Conservation (phyloP, 2,888 invertebrate genomes). For the Hipparchia semele region DNA sequence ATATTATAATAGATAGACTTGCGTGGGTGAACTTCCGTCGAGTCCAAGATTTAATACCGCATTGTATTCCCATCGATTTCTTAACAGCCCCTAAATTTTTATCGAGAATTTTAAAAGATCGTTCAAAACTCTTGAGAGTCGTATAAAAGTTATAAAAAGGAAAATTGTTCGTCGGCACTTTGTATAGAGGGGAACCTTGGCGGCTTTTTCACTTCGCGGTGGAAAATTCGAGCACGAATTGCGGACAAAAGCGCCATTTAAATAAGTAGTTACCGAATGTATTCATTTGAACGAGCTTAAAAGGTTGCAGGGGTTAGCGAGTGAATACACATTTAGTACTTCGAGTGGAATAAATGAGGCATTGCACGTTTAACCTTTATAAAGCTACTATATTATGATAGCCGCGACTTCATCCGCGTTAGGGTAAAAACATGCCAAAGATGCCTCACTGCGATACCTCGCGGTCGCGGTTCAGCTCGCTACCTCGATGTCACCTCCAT, state of each 20-base stretch:
- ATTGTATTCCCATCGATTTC: not conserved
- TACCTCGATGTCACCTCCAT: too few relatives aligned
- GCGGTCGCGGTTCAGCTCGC: too few relatives aligned
- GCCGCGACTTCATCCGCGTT: too few relatives aligned
- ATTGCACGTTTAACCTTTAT: constrained; percentile 4
- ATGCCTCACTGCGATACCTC: too few relatives aligned
- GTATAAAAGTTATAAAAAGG: constrained; percentile 28
- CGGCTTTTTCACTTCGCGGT: constrained; percentile 31
- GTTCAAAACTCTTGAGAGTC: constrained; percentile 19
- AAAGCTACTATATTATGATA: not conserved
- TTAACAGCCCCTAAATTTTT: not conserved
- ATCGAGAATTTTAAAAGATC: constrained; percentile 2
- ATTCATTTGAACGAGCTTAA: constrained; percentile 15
- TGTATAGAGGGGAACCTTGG: constrained; percentile 22
- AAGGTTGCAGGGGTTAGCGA: constrained; percentile 11
- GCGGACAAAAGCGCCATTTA: constrained; percentile 34
- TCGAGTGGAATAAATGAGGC: constrained; percentile 13
- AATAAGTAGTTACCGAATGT: constrained; percentile 36
- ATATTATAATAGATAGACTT: too few relatives aligned
- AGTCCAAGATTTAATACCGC: not conserved
- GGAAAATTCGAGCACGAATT: constrained; percentile 29
- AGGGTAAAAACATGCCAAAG: too few relatives aligned
- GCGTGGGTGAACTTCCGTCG: too few relatives aligned
- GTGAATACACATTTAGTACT: constrained; percentile 18
- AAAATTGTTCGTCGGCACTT: constrained; percentile 25